Conservation (phyloP, 2,888 invertebrate genomes). For the Drosophila koepferae region DNA sequence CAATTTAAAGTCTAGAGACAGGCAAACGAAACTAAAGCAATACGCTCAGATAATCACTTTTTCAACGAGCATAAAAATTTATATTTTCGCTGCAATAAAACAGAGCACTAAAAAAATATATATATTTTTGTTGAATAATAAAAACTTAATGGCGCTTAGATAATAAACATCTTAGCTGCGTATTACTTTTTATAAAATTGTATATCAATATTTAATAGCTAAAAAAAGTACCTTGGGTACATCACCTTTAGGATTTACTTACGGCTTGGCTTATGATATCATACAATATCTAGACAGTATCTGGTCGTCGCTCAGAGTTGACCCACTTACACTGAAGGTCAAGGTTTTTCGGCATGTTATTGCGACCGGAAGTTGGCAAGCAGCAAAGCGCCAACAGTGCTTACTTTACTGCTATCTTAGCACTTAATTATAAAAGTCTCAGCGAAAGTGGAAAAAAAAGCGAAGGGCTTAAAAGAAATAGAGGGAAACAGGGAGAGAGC, state of each 20-base stretch:
- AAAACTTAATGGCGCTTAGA: not conserved
- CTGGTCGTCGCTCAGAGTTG: not conserved
- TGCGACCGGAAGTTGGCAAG: conserved; percentile 35
- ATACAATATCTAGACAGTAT: not conserved
- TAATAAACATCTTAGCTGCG: not conserved
- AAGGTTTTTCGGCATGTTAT: conserved; percentile 47
- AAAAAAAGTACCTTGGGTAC: not conserved
- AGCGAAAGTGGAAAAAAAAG: conserved; percentile 5
- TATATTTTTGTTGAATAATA: not conserved
- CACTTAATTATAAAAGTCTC: conserved; percentile 68
- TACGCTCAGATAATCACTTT: not conserved
- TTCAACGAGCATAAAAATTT: not conserved
- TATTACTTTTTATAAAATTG: not conserved
- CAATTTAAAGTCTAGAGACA: not conserved
- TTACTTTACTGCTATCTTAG: conserved; percentile 41
- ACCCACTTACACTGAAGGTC: conserved; percentile 47
- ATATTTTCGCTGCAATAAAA: not conserved
- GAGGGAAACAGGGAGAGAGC: conserved; percentile 8
- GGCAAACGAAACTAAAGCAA: not conserved
- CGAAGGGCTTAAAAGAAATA: not conserved
- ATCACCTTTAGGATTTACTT: not conserved
- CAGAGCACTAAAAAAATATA: not conserved
- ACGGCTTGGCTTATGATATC: not conserved
- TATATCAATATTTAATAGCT: not conserved
- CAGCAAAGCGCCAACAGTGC: conserved; percentile 44